Evolutionary conservation across 2,797 vertebrate genomes (phyloP).

Genomic region (Acanthurus lineatus): DNA sequence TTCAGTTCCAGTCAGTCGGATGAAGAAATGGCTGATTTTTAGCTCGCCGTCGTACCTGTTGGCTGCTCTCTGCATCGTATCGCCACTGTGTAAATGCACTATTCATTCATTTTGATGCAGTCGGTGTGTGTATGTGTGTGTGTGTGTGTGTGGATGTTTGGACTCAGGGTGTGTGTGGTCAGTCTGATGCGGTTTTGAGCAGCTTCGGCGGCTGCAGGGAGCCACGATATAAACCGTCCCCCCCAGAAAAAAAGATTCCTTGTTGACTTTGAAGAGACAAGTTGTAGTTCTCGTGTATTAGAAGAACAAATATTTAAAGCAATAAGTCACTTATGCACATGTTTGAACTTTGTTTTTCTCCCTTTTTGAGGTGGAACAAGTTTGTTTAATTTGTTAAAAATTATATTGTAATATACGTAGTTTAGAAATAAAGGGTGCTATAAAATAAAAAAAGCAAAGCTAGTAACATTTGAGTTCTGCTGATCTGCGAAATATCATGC

Average conservation of each 20-base stretch:
- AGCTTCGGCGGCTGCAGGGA: background rate
- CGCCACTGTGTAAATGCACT: slow-evolving; percentile 40
- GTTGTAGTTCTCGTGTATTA: slow-evolving; percentile 10
- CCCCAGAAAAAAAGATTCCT: slow-evolving; percentile 20
- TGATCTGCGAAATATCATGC: background rate
- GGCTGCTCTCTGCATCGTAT: background rate
- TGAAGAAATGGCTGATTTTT: background rate
- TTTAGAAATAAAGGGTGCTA: background rate
- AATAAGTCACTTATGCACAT: slow-evolving; percentile 44
- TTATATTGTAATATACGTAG: background rate
- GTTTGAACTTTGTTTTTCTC: background rate
- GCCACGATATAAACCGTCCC: slow-evolving; percentile 59
- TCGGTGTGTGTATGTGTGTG: background rate
- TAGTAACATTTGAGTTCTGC: background rate
- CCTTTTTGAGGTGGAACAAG: slow-evolving; percentile 22
- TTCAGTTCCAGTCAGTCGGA: background rate
- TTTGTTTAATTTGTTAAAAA: slow-evolving; percentile 4
- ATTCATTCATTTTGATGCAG: background rate
- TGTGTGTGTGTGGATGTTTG: background rate
- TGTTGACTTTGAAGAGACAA: background rate
- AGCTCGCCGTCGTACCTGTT: background rate
- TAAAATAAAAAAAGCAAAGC: background rate
- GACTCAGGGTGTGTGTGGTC: slow-evolving; percentile 39
- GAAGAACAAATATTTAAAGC: slow-evolving; percentile 52
- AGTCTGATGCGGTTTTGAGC: background rate